These are phyloP conservation scores for Aldabrachelys gigantea DNA, from an alignment of 2,113 vertebrate species.

Conservation along the genomic window DNA sequence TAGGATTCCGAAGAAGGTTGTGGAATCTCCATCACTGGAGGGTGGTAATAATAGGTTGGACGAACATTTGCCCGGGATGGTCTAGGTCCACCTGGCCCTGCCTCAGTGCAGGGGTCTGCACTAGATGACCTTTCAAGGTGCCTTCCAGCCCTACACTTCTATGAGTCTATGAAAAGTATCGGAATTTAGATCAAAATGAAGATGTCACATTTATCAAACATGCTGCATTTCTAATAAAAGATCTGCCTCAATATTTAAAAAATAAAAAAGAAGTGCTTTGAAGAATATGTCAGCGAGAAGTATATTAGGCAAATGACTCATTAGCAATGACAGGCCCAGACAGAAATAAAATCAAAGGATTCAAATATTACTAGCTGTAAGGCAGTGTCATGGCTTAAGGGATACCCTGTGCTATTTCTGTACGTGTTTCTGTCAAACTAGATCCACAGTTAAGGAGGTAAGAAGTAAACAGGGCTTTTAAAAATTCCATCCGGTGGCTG, in stretches of 20 bases:
- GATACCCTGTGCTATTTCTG: background rate
- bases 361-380: background rate
- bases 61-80: background rate
- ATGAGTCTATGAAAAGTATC: background rate
- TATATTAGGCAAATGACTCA: constrained; percentile 11
- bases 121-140: background rate
- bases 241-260: background rate
- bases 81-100: background rate
- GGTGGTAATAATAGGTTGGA: background rate
- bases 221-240: background rate
- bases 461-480: background rate
- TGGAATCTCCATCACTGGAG: background rate
- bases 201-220: background rate
- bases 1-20: background rate
- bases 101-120: background rate
- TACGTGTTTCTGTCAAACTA: background rate
- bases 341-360: background rate
- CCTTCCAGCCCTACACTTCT: background rate
- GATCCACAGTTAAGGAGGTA: background rate
- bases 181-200: background rate
- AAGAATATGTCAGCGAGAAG: background rate
- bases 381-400: fast-evolving
- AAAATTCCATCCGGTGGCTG: background rate
- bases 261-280: background rate
- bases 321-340: background rate